These are phyloP conservation scores for Pachyseris speciosa DNA, from an alignment of 64 coral and sea anemone genomes.

Conservation along the genomic window DNA sequence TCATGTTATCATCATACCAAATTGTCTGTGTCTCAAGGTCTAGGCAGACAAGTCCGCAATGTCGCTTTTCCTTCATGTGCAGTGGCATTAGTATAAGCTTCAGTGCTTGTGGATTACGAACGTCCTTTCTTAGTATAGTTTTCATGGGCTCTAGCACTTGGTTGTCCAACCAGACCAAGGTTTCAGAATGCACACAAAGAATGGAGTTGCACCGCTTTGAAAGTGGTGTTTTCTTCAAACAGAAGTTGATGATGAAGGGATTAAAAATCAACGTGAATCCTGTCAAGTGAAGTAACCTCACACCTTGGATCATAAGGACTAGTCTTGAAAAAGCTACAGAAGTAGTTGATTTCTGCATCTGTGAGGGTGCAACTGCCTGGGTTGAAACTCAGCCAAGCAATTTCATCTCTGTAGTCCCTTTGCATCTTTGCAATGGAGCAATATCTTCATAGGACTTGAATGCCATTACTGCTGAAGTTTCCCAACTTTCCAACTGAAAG, in stretches of 20 bases:
- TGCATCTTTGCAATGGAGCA: constrained; percentile 55
- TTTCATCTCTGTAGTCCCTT: constrained; percentile 32
- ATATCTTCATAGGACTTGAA: constrained; percentile 20
- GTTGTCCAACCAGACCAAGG: constrained; percentile 34
- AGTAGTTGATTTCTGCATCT: background rate
- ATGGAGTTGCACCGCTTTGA: background rate
- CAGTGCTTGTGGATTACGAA: background rate
- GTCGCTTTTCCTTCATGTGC: constrained; percentile 25
- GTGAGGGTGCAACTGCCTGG: background rate
- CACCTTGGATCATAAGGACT: constrained; percentile 18
- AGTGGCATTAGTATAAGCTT: constrained; percentile 34
- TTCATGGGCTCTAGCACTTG: background rate
- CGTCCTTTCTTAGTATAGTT: constrained; percentile 3
- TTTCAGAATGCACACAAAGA: constrained; percentile 41
- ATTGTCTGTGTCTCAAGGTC: background rate
- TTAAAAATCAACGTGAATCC: constrained; percentile 59
- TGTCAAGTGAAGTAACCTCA: constrained; percentile 23
- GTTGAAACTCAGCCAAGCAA: constrained; percentile 11
- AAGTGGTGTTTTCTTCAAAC: constrained; percentile 29
- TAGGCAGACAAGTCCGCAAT: constrained; percentile 40
- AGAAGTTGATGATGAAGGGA: constrained; percentile 60
- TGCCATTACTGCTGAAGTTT: background rate
- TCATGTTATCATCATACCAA: constrained; percentile 49
- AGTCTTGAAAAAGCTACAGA: constrained; percentile 35
- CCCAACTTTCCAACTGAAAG: constrained; percentile 20